These are phyloP conservation scores for Leptinotarsa haldemani DNA, from an alignment of 2,888 invertebrate genomes.

Conservation along the genomic window DNA sequence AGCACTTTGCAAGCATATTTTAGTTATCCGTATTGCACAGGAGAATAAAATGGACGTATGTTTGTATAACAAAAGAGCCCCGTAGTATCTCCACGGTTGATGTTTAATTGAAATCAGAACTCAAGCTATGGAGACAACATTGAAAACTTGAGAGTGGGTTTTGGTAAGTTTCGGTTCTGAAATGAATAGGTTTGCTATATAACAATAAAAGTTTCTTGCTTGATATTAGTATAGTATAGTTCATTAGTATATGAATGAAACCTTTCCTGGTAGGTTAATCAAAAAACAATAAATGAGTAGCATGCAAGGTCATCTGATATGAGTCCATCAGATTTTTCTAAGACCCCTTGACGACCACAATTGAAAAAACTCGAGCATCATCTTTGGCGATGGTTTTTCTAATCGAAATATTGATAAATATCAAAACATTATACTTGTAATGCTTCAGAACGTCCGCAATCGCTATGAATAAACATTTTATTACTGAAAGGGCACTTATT, in stretches of 20 bases:
- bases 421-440: too few species aligned
- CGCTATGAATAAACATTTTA: too few species aligned
- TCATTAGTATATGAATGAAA: too few species aligned
- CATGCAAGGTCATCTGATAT: background rate
- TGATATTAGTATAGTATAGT: background rate
- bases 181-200: background rate
- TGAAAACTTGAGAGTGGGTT: conserved; percentile 18
- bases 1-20: conserved; percentile 47
- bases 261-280: too few species aligned
- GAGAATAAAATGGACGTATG: conserved; percentile 37
- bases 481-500: too few species aligned
- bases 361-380: too few species aligned
- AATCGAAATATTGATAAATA: too few species aligned
- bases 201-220: background rate
- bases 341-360: too few species aligned
- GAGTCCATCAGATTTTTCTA: background rate
- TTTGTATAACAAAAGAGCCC: conserved; percentile 22
- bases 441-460: too few species aligned
- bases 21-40: conserved; percentile 48
- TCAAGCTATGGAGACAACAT: background rate
- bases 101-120: conserved; percentile 22
- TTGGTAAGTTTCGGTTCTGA: background rate
- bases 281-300: too few species aligned
- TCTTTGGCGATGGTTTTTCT: too few species aligned
- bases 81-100: background rate